Evolutionary conservation across 2,113 vertebrate genomes (phyloP).

Genomic region (Osmerus mordax): DNA sequence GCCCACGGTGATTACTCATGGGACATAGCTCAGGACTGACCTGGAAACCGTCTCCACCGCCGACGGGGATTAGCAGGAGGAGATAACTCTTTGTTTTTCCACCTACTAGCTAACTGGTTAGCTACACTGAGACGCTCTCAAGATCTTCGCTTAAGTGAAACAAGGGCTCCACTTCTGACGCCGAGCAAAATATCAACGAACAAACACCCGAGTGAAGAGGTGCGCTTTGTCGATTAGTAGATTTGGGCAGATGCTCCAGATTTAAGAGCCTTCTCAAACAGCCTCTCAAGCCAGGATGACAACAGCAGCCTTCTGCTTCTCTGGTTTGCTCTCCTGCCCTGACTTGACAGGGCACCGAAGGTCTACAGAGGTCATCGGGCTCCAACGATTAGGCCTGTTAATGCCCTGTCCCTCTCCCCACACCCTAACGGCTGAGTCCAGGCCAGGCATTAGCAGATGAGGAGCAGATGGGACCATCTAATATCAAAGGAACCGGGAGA

Average conservation of each 20-base stretch:
- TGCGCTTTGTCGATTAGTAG: constrained; percentile 38
- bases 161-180: constrained; percentile 53
- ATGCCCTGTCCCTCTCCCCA: constrained; percentile 27
- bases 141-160: constrained; percentile 40
- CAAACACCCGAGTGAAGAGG: constrained; percentile 48
- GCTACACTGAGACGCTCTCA: background rate
- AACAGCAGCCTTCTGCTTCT: constrained; percentile 41
- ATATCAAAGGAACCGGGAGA: constrained; percentile 19
- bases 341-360: constrained; percentile 26
- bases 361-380: constrained; percentile 34
- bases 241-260: constrained; percentile 62
- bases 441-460: constrained; percentile 22
- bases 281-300: constrained; percentile 52
- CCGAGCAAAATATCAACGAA: constrained; percentile 48
- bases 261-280: constrained; percentile 60
- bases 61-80: no score
- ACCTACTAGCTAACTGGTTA: constrained; percentile 1
- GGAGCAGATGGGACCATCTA: constrained; percentile 20
- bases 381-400: constrained; percentile 15
- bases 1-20: constrained; percentile 27
- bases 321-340: constrained; percentile 8
- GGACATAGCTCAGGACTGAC: background rate
- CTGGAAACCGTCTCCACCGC: background rate
- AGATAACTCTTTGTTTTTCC: background rate
- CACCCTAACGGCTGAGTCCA: constrained; percentile 19